Percentiles rank a stretch among this genome's conserved stretches.
These are phyloP conservation scores for Amblyraja radiata DNA, from an alignment of 2,797 vertebrate species.

Conservation along the genomic window DNA sequence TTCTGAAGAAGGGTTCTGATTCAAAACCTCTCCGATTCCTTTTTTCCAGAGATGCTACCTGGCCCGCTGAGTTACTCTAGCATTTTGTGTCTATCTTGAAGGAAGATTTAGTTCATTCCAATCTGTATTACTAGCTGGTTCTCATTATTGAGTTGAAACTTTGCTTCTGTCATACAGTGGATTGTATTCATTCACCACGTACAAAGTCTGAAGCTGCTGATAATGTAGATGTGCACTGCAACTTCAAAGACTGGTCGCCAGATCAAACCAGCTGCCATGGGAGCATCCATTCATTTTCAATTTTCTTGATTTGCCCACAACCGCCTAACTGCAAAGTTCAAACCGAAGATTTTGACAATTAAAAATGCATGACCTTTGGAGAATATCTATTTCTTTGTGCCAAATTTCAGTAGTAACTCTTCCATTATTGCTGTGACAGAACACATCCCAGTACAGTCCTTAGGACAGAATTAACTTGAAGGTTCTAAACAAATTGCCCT, in stretches of 20 bases:
- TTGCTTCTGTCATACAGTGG: not conserved
- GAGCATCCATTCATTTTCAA: not conserved
- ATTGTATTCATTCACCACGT: not conserved
- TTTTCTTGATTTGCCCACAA: not conserved
- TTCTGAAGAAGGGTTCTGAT: too few relatives aligned
- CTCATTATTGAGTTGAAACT: not conserved
- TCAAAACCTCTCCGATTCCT: too few relatives aligned
- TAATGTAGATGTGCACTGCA: not conserved
- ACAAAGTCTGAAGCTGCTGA: not conserved
- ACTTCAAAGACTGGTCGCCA: not conserved
- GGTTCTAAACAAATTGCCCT: conserved; percentile 5
- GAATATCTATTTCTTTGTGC: not conserved
- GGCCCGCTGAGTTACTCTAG: too few relatives aligned
- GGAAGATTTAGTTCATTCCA: not conserved
- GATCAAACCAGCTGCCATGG: not conserved
- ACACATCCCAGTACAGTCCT: not conserved
- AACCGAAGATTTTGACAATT: not conserved
- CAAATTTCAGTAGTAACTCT: not conserved
- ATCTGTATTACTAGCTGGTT: not conserved
- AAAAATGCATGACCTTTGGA: not conserved
- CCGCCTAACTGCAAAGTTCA: not conserved
- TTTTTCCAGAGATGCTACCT: too few relatives aligned
- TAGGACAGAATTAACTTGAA: conserved; percentile 26
- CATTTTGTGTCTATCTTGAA: too few relatives aligned
- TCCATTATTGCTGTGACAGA: conserved; percentile 33